Evolutionary conservation across 2,888 invertebrate species (phyloP).

Genomic region (Ariolimax columbianus): DNA sequence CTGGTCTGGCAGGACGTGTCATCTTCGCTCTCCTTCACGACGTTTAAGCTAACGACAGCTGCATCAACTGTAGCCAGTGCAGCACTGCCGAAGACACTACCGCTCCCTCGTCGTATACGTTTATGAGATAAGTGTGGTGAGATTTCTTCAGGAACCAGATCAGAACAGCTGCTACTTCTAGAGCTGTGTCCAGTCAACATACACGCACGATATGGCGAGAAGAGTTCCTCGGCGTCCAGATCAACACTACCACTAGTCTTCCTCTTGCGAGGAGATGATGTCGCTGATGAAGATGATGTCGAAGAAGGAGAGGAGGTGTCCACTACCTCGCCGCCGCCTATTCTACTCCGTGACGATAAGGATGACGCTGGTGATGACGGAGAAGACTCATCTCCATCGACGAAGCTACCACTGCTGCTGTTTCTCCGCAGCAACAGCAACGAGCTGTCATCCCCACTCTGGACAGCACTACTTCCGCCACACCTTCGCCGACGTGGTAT

Average conservation of each 20-base stretch:
- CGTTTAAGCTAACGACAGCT: neutral
- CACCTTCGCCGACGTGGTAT: slow-evolving; percentile 30
- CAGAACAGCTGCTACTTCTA: neutral
- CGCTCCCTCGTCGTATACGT: neutral
- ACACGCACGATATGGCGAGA: neutral
- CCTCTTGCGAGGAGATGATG: slow-evolving; percentile 18
- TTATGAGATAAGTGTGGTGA: neutral
- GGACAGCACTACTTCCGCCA: neutral
- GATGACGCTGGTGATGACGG: slow-evolving; percentile 10
- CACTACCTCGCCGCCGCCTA: neutral
- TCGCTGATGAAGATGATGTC: neutral
- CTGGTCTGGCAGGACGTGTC: neutral
- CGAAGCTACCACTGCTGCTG: slow-evolving; percentile 26
- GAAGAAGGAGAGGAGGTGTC: neutral
- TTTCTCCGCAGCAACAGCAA: neutral
- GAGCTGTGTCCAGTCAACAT: neutral
- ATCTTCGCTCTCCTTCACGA: neutral
- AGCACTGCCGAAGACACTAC: neutral
- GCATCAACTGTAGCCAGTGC: neutral
- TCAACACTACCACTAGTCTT: neutral
- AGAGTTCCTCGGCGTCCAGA: neutral
- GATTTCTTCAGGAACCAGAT: neutral
- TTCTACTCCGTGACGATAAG: slow-evolving; percentile 8
- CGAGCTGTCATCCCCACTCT: neutral
- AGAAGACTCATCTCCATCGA: slow-evolving; percentile 7